Evolutionary conservation across 2,888 invertebrate species (phyloP), one percentile per base, ranked within the genome.

Genomic region (Hirtodrosophila alboralis): DNA sequence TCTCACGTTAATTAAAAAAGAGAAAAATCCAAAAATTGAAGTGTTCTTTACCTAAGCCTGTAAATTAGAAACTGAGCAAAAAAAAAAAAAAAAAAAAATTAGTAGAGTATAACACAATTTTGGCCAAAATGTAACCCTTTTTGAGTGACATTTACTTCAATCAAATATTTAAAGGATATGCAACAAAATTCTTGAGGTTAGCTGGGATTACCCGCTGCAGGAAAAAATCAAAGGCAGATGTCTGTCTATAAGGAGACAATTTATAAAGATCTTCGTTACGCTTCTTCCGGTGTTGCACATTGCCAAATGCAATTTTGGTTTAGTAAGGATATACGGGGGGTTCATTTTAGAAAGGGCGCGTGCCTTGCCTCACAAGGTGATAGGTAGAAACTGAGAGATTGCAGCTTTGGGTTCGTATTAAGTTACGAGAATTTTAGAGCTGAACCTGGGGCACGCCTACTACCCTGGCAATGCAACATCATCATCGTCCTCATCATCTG

Each of bases 1-100:
- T 83, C 81, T 84, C 81, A 83, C 81, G 81, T 56, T 70, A 86
- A 83, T 83, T 77, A 86, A 74, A 49, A 30, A 54, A 28, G 27
- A 52, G 28, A 58, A 54, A n/a, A n/a, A n/a, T n/a, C n/a, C n/a
- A n/a, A 51, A 27, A 38, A 16, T 18, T 33, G 23, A 37, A 10
- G 8, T 30, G 28, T 10, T 40, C 33, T 23, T 34, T 48, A 54
- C 36, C 60, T 38, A 59, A n/a, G 27, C 14, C 12, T 7, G 23
- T 13, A 9, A 37, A 21, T 23, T n/a, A 36, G 31, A 13, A 34
- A 10, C 36, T 28, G 31, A 6, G 13, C 10, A 6, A 0, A 30
- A n/a, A 30, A 53, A 36, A 36, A 27, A 34, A 23, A 8, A 2
- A 23, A 7, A 6, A 23, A 8, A 23, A 7, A 7, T 6, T 23